Conservation (phyloP, 1,140 invertebrate genomes). For the Alviniconcha marisindica region DNA sequence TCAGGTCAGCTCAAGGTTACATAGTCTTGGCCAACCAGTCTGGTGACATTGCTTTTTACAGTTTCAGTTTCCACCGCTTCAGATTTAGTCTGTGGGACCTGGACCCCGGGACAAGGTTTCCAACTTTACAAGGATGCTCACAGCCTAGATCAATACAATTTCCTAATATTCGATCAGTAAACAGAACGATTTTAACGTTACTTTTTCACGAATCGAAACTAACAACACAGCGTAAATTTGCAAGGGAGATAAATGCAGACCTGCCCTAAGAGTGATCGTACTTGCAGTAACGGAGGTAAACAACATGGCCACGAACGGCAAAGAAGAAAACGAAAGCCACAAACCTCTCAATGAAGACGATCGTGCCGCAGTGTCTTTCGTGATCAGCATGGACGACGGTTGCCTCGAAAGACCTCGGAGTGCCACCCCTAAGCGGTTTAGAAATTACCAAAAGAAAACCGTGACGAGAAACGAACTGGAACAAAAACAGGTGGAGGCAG, state of each 20-base stretch:
- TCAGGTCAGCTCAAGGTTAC: constrained; percentile 20
- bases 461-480: constrained; percentile 41
- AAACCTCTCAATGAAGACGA: background rate
- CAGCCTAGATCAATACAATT: background rate
- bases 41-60: too few species aligned
- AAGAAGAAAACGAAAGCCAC: constrained; percentile 35
- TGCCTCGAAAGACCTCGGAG: background rate
- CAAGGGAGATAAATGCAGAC: constrained; percentile 19
- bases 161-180: background rate
- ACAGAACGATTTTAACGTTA: background rate
- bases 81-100: too few species aligned
- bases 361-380: constrained; percentile 35
- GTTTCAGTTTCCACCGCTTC: too few species aligned
- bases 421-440: constrained; percentile 20
- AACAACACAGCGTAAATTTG: background rate
- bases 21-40: too few species aligned
- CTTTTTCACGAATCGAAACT: background rate
- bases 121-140: background rate
- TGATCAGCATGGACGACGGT: background rate
- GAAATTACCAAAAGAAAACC: constrained; percentile 27
- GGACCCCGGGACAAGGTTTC: too few species aligned
- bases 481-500: constrained; percentile 45
- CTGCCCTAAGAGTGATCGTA: background rate
- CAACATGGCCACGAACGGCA: constrained; percentile 29
- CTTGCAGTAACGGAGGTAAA: background rate